phyloP scores from a whole-genome alignment of 1,140 invertebrate genomes.

The Triops cancriformis region DNA sequence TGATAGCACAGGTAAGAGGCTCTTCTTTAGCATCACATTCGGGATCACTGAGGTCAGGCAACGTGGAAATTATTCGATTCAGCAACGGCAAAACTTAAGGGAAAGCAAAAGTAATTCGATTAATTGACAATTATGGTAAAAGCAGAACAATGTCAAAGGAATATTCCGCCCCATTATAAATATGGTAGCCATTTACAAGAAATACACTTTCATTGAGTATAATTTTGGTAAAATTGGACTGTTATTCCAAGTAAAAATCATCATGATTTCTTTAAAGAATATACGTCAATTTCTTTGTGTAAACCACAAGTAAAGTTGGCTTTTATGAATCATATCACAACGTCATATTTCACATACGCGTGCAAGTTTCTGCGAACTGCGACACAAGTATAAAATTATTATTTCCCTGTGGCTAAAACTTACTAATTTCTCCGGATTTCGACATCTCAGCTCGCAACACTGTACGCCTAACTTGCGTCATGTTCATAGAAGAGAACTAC shows the following conservation, averaged over 20 bases:
- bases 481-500: constrained; percentile 46
- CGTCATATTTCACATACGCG: too few relatives aligned
- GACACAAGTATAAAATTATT: too few relatives aligned
- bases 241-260: too few relatives aligned
- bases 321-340: too few relatives aligned
- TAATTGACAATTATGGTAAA: not conserved
- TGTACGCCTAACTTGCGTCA: constrained; percentile 41
- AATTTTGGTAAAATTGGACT: too few relatives aligned
- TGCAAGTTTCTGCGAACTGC: too few relatives aligned
- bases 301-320: too few relatives aligned
- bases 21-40: constrained; percentile 31
- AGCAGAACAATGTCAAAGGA: not conserved
- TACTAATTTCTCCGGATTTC: constrained; percentile 39
- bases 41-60: constrained; percentile 28
- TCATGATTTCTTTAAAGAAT: too few relatives aligned
- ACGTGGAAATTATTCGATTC: constrained; percentile 28
- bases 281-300: too few relatives aligned
- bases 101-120: constrained; percentile 29
- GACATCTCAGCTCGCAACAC: constrained; percentile 42
- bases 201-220: too few relatives aligned
- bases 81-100: constrained; percentile 39
- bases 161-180: not conserved
- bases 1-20: constrained; percentile 44
- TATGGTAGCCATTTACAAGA: too few relatives aligned
- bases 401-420: not conserved